phyloP scores from a whole-genome alignment of 35 echinoderm and acorn worm species.

The Ophioderma brevispina region DNA sequence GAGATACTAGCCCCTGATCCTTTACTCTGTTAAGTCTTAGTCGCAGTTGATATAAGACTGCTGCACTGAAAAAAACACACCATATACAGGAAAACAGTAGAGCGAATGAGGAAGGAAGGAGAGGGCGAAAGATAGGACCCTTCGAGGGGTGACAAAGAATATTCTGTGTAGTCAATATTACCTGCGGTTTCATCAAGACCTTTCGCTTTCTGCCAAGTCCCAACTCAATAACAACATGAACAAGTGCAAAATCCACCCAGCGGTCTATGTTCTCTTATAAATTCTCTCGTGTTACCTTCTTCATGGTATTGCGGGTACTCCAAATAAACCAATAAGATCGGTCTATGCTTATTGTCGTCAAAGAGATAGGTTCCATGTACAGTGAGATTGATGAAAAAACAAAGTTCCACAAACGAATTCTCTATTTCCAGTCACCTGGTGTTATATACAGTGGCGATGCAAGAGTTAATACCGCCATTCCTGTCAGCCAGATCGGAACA shows the following conservation, averaged over 20 bases:
- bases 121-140: not conserved
- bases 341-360: too few relatives aligned
- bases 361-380: too few relatives aligned
- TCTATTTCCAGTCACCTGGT: too few relatives aligned
- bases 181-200: not conserved
- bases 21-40: not conserved
- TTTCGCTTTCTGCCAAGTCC: not conserved
- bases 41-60: not conserved
- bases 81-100: not conserved
- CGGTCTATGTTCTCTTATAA: not conserved
- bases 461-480: too few relatives aligned
- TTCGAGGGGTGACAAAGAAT: conserved; percentile 13
- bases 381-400: too few relatives aligned
- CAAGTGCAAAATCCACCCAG: not conserved
- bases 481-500: too few relatives aligned
- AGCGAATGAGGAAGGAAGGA: not conserved
- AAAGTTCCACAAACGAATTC: too few relatives aligned
- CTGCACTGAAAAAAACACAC: not conserved
- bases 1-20: not conserved
- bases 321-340: too few relatives aligned
- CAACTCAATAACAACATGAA: not conserved
- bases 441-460: too few relatives aligned
- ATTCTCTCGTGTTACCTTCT: not conserved
- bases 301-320: too few relatives aligned
- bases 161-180: not conserved